phyloP scores from a whole-genome alignment of 2,113 vertebrate genomes.

The Oncorhynchus keta region DNA sequence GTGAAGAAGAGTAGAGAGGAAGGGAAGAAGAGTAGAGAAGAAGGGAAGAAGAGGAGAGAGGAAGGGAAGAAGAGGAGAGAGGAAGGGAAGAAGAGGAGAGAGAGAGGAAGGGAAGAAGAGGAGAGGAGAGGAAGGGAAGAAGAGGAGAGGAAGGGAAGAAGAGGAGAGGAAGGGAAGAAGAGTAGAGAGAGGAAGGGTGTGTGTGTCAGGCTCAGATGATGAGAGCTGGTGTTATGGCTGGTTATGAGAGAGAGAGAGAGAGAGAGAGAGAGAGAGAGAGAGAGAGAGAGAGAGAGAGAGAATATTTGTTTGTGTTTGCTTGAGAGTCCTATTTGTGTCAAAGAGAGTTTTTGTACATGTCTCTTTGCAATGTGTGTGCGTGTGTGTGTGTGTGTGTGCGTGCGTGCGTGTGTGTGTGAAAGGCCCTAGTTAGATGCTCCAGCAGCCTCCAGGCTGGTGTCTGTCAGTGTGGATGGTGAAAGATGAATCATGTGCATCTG shows the following conservation, averaged over 20 bases:
- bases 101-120: too few relatives aligned
- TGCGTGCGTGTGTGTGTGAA: neutral
- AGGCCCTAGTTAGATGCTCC: neutral
- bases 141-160: too few relatives aligned
- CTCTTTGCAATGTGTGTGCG: neutral
- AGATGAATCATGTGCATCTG: neutral
- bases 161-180: neutral
- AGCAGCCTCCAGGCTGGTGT: neutral
- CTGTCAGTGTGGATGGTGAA: neutral
- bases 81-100: too few relatives aligned
- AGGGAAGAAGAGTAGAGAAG: too few relatives aligned
- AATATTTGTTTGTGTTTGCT: neutral
- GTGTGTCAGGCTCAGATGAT: conserved; percentile 7
- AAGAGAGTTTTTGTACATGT: too few relatives aligned
- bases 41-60: too few relatives aligned
- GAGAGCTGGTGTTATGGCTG: conserved; percentile 13
- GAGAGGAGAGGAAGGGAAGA: too few relatives aligned
- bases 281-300: neutral
- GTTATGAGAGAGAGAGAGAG: conserved; percentile 3
- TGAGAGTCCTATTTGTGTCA: too few relatives aligned
- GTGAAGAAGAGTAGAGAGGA: too few relatives aligned
- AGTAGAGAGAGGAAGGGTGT: neutral
- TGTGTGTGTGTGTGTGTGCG: neutral
- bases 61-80: too few relatives aligned
- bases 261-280: too few relatives aligned